These are phyloP conservation scores for Rotaria socialis DNA, from an alignment of 2,888 invertebrate species.

Conservation along the genomic window DNA sequence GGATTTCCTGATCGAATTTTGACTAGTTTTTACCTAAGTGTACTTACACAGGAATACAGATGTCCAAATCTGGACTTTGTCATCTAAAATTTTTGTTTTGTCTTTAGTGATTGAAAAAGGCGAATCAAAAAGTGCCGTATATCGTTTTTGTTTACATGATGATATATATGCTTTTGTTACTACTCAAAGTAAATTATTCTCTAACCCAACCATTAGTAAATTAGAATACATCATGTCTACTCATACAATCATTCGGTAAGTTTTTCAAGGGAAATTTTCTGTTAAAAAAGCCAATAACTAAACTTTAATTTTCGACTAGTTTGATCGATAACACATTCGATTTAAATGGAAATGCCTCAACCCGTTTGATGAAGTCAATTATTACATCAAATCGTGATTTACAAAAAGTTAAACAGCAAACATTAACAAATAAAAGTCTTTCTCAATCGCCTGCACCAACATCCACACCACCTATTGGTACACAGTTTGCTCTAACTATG, in stretches of 20 bases:
- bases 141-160: conserved; percentile 60
- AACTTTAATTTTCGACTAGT: conserved; percentile 48
- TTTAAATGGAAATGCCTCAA: conserved; percentile 56
- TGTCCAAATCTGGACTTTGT: too few relatives aligned
- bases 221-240: conserved; percentile 88
- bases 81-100: background rate
- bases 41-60: too few relatives aligned
- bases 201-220: conserved; percentile 69
- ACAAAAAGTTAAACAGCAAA: background rate
- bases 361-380: conserved; percentile 58
- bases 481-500: conserved; percentile 30
- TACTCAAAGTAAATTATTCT: conserved; percentile 82
- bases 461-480: background rate
- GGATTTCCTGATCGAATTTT: too few relatives aligned
- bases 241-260: conserved; percentile 77
- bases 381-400: conserved; percentile 48
- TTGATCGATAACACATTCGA: conserved; percentile 57
- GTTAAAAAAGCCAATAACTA: too few relatives aligned
- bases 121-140: conserved; percentile 56
- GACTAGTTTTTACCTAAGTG: too few relatives aligned
- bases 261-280: background rate
- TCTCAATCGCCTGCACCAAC: background rate
- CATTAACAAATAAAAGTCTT: background rate
- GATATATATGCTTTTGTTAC: conserved; percentile 74
- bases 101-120: conserved; percentile 18